A percentile compares a stretch with the other conserved stretches of the same genome.
These are phyloP conservation scores for Pseudopipra pipra DNA, from an alignment of 2,113 vertebrate genomes.

Conservation along the genomic window DNA sequence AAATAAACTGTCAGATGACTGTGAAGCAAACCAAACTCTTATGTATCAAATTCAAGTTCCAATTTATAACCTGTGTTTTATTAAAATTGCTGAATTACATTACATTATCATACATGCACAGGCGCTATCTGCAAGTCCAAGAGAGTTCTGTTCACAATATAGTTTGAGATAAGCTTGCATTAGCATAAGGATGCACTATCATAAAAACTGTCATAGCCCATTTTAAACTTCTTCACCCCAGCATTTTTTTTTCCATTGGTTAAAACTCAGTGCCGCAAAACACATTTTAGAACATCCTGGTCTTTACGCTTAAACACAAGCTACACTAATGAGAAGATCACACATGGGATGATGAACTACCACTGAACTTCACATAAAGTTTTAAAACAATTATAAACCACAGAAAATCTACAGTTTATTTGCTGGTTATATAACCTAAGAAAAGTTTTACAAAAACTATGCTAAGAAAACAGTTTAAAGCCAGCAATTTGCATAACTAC, in stretches of 20 bases:
- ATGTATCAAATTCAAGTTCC: not conserved
- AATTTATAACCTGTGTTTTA: not conserved
- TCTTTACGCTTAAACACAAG: not conserved
- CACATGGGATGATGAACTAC: not conserved
- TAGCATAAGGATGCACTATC: not conserved
- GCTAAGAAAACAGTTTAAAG: not conserved
- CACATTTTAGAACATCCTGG: not conserved
- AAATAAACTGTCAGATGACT: not conserved
- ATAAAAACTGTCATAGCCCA: not conserved
- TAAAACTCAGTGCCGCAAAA: not conserved
- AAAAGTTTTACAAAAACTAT: not conserved
- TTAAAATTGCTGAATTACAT: not conserved
- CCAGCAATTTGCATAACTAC: not conserved
- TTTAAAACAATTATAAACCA: not conserved
- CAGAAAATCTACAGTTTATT: not conserved
- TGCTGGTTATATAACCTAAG: not conserved
- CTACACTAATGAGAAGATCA: not conserved
- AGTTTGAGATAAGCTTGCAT: not conserved
- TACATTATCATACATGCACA: not conserved
- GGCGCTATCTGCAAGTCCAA: not conserved
- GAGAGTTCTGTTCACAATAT: not conserved
- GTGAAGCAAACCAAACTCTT: not conserved
- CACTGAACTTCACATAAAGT: not conserved
- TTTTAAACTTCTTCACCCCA: not conserved
- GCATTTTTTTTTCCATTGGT: not conserved